Evolutionary conservation across 2,113 vertebrate genomes (phyloP).

Genomic region (Pteruthius melanotis): DNA sequence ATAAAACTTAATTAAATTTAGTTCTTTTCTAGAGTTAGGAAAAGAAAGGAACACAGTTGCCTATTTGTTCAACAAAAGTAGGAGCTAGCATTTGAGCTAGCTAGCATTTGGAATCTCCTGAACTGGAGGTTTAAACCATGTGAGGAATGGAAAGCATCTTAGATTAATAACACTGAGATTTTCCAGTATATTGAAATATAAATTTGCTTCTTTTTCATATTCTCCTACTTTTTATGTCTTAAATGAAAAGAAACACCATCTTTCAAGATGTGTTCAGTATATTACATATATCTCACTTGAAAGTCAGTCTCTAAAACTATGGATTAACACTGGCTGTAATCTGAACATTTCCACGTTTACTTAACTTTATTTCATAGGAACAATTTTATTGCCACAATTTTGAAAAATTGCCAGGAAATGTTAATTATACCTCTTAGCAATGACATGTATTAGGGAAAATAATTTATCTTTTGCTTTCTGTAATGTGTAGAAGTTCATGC

Average conservation of each 20-base stretch:
- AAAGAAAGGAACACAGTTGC: background rate
- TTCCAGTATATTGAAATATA: background rate
- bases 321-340: background rate
- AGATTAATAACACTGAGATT: background rate
- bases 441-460: background rate
- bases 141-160: slow-evolving; percentile 7
- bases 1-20: background rate
- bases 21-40: background rate
- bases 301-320: background rate
- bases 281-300: background rate
- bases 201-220: background rate
- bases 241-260: background rate
- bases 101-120: background rate
- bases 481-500: background rate
- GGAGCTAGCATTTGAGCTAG: background rate
- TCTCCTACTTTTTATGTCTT: background rate
- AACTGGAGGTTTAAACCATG: background rate
- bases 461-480: background rate
- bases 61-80: background rate
- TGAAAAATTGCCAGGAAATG: background rate
- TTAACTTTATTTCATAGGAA: background rate
- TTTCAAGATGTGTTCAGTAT: background rate
- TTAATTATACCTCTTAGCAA: background rate
- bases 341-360: background rate
- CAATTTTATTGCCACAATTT: background rate